Conservation (phyloP, 2,888 invertebrate species). For the Itoplectis maculator region DNA sequence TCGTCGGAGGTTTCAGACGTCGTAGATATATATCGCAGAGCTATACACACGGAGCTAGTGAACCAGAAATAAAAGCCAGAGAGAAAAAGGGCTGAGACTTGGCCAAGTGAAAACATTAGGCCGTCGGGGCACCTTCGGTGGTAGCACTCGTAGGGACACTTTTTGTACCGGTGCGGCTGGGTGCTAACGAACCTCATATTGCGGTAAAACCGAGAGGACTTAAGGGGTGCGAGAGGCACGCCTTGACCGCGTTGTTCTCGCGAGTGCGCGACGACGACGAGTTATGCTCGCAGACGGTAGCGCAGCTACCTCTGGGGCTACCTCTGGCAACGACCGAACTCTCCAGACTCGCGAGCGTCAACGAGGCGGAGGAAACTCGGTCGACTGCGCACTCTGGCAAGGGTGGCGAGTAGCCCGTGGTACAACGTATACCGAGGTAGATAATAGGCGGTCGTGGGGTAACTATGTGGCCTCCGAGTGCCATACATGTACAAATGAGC, state of each 20-base stretch:
- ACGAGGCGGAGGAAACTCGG: constrained; percentile 41
- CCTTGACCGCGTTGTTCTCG: constrained; percentile 59
- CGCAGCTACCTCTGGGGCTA: too few relatives aligned
- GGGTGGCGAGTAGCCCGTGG: constrained; percentile 35
- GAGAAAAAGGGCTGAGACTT: constrained; percentile 6
- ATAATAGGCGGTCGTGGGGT: constrained; percentile 33
- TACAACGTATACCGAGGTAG: constrained; percentile 8
- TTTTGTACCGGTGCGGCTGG: constrained; percentile 43
- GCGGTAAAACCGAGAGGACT: constrained; percentile 46
- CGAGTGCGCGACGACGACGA: constrained; percentile 31
- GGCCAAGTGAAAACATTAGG: constrained; percentile 48
- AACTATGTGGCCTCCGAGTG: constrained; percentile 37
- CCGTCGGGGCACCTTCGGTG: constrained; percentile 26
- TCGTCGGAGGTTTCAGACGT: background rate
- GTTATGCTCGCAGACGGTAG: constrained; percentile 38
- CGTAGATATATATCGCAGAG: background rate
- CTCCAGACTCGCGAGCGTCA: constrained; percentile 36
- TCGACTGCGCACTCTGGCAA: constrained; percentile 41
- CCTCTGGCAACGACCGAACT: constrained; percentile 43
- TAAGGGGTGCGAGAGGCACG: constrained; percentile 30
- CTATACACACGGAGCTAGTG: background rate
- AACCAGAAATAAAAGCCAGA: background rate
- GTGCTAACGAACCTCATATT: constrained; percentile 64
- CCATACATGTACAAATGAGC: background rate
- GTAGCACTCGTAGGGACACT: constrained; percentile 40